Conservation (phyloP, 2,797 vertebrate genomes). For the Enteromius unitaeniatus region DNA sequence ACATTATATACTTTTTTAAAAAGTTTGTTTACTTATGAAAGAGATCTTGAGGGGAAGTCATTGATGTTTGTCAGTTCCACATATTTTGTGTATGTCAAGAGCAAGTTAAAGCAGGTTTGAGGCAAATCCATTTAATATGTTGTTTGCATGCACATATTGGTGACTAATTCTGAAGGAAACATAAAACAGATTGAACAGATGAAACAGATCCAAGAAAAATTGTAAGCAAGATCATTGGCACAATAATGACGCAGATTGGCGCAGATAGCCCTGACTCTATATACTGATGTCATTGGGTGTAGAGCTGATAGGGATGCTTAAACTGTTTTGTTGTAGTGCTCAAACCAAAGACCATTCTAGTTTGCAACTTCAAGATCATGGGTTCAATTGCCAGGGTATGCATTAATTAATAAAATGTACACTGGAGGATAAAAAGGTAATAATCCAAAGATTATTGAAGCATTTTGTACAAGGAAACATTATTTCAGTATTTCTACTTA, state of each 20-base stretch:
- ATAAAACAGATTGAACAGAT: background rate
- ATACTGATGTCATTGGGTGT: background rate
- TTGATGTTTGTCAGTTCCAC: constrained; percentile 7
- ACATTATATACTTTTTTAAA: background rate
- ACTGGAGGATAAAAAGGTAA: background rate
- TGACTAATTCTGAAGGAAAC: background rate
- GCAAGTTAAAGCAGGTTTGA: constrained; percentile 1
- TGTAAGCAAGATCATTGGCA: background rate
- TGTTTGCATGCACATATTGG: background rate
- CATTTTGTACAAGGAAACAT: background rate
- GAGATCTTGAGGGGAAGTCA: constrained; percentile 2
- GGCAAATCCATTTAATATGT: background rate
- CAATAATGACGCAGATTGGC: background rate
- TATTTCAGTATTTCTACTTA: background rate
- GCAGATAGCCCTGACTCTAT: background rate
- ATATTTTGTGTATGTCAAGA: constrained; percentile 22
- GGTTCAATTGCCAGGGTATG: background rate
- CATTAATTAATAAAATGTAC: background rate
- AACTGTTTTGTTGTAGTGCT: background rate
- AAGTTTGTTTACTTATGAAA: constrained; percentile 8
- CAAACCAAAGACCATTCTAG: background rate
- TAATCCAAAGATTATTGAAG: no score
- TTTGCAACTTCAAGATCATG: background rate
- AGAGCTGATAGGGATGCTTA: background rate
- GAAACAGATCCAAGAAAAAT: background rate